Base-by-base conservation (phyloP, 92 coral and sea anemone genomes). In the Diadumene lineata region DNA sequence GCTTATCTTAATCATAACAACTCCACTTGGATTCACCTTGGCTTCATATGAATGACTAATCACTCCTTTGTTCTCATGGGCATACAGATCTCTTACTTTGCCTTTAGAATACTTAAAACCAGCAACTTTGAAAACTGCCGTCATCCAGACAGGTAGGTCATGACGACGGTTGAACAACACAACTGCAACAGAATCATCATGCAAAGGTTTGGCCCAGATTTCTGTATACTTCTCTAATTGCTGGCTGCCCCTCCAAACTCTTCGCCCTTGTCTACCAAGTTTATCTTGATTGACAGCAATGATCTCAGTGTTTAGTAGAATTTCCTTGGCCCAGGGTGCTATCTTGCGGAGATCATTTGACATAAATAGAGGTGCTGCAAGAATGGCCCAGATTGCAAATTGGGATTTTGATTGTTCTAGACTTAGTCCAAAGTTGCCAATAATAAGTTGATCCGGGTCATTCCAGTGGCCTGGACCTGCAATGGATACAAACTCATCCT, bases 401-500 rank as follows among this genome's bases (percentile, higher is more conserved):
- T 94, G 98, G 7, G 98, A 87, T 81, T 87, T 88, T 21, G 97
- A 92, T 72, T 94, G 85, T 15, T 94, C 98, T 60, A 50, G 85
- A 72, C 90, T 94, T 68, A 92, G 80, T 22, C 96, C 93, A 82
- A 92, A 94, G 66, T 92, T 82, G 33, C 98, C 98, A 72, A 94
- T 82, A 6, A 94, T 67, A 69, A 94, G 93, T 96, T 94, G 92
- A 21, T 94, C 98, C 32, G 98, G 98, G 55, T 94, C 98, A 69
- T 94, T 92, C 98, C 98, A 94, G 73, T 90, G 92, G 1, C 97
- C 97, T 38, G 98, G 98, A 0, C 98, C 97, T 11, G 98, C 98
- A 0, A 86, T 96, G 8, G 88, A 77, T 0, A 71, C 73, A 34
- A 92, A 84, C 1, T 73, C 81, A 77, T 92, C 96, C 74, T 94